Evolutionary conservation across 2,113 vertebrate species (phyloP), one percentile per base, ranked within the genome.

Genomic region (Echinops telfairi): DNA sequence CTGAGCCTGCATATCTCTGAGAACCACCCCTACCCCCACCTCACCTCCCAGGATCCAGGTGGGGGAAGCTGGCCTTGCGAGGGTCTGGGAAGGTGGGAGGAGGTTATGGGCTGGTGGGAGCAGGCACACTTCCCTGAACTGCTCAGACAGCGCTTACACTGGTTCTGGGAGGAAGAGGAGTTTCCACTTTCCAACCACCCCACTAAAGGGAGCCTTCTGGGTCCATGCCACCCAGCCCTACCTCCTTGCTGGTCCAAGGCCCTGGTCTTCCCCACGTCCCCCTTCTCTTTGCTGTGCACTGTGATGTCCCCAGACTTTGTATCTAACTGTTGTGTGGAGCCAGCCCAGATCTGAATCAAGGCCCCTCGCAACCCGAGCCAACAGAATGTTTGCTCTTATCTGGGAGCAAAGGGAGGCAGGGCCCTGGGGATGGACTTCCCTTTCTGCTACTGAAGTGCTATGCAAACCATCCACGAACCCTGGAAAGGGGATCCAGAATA

Each of bases 21-120:
- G 81, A 83, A 68, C 43, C 29, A 12, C 8, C 78, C 58, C 15
- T n/a, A 53, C 36, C 17, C n/a, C 83, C 20, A 40, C 86, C 64
- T 53, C 3, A 0, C 12, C 70, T 71, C n/a, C 70, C 4, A 17
- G n/a, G 80, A 58, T 81, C 82, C 70, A 23, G 60, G 31, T 73
- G 25, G 0, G 0, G 71, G 79, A 79, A 80, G 85, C 86, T 89
- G 82, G 29, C 95, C 86, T 80, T 76, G 0, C 73, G 87, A 95
- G 73, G 33, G 8, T 76, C 58, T n/a, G 20, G 19, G 83, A 93
- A 90, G 93, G 9, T 76, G 0, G 6, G 90, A 70, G 81, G 53
- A 47, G 89, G 0, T 43, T 66, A 58, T 5, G 5, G 3, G 31
- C 23, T 19, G 57, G n/a, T 31, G n/a, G 36, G 43, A 38, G 73